Evolutionary conservation across 2,113 vertebrate genomes (phyloP).

Genomic region (Sapayoa aenigma): DNA sequence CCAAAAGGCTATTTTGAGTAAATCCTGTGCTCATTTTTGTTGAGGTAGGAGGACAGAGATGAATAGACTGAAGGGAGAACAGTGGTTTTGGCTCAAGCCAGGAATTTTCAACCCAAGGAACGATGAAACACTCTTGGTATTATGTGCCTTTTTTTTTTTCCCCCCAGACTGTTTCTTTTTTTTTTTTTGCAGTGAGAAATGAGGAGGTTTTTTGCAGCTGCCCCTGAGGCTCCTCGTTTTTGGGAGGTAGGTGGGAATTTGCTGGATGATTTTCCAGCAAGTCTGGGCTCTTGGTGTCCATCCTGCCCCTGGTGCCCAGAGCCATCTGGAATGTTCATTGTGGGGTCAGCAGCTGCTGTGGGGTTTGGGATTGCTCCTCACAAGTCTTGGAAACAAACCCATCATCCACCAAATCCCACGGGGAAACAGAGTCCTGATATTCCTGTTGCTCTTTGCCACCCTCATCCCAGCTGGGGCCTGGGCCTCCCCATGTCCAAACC

Average conservation of each 20-base stretch:
- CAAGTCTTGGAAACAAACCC: neutral
- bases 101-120: neutral
- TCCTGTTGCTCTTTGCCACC: neutral
- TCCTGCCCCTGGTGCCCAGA: neutral
- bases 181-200: neutral
- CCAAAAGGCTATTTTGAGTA: neutral
- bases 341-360: neutral
- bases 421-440: neutral
- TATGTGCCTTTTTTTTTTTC: fast-evolving
- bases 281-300: neutral
- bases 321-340: neutral
- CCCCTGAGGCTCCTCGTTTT: neutral
- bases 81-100: neutral
- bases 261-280: neutral
- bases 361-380: neutral
- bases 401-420: neutral
- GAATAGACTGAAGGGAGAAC: neutral
- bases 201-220: neutral
- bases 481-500: neutral
- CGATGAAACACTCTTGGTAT: neutral
- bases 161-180: neutral
- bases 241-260: neutral
- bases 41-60: conserved; percentile 33
- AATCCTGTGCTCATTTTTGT: neutral
- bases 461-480: fast-evolving